A percentile compares a stretch with the other conserved stretches of the same genome.
Conservation (phyloP, 2,888 invertebrate genomes). For the Allolobophora icterica region DNA sequence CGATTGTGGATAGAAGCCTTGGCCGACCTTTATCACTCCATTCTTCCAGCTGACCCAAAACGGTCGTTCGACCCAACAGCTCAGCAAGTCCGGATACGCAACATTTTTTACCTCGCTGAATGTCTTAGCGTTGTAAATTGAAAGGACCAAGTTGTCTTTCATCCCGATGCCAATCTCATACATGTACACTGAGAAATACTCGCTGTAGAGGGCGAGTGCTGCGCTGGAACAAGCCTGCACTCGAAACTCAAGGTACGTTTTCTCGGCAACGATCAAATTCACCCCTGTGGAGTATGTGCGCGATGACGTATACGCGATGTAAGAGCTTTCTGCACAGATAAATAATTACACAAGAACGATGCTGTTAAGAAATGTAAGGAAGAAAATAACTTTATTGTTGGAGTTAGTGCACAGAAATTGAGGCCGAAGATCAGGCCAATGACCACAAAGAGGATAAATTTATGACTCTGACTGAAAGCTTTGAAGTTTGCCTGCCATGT, state of each 20-base stretch:
- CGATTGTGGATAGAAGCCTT: constrained; percentile 17
- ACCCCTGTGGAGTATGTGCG: not conserved
- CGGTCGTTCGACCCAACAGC: constrained; percentile 32
- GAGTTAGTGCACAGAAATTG: not conserved
- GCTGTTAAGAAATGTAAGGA: too few relatives aligned
- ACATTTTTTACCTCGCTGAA: not conserved
- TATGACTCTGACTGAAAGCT: not conserved
- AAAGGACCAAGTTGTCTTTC: not conserved
- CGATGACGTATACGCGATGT: not conserved
- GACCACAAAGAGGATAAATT: not conserved
- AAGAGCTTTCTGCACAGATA: constrained; percentile 19
- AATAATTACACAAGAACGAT: not conserved
- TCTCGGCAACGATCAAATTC: not conserved
- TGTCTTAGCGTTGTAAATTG: not conserved
- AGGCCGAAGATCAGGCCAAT: too few relatives aligned
- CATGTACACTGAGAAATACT: not conserved
- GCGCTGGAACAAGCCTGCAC: constrained; percentile 34
- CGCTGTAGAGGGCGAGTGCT: constrained; percentile 19
- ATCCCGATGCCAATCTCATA: constrained; percentile 34
- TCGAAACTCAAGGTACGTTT: constrained; percentile 27
- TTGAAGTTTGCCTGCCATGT: not conserved
- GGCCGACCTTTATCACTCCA: constrained; percentile 30
- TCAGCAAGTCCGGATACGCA: constrained; percentile 21
- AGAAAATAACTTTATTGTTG: not conserved
- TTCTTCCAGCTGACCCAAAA: constrained; percentile 39